Conservation (phyloP, 2,888 invertebrate genomes). For the Plemyria rubiginata region DNA sequence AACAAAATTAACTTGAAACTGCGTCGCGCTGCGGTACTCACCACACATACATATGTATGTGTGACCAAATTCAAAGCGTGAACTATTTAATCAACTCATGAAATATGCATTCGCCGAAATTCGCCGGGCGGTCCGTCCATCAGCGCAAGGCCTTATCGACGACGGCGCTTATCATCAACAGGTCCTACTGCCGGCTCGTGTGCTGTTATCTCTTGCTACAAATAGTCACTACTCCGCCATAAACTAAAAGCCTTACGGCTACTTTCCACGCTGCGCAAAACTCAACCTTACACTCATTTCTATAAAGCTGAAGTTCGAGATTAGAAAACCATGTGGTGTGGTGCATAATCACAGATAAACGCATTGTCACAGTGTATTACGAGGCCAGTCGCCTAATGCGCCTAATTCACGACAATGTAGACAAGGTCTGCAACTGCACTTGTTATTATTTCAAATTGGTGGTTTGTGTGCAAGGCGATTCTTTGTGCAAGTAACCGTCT, state of each 20-base stretch:
- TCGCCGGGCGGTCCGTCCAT: constrained; percentile 77
- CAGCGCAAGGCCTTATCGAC: constrained; percentile 78
- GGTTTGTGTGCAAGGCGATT: constrained; percentile 43
- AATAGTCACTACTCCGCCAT: constrained; percentile 65
- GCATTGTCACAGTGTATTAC: constrained; percentile 80
- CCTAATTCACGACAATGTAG: constrained; percentile 81
- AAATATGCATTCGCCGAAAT: constrained; percentile 83
- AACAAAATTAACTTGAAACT: constrained; percentile 34
- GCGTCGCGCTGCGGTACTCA: constrained; percentile 53
- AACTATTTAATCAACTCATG: constrained; percentile 85
- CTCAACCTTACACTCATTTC: constrained; percentile 35
- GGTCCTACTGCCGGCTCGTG: constrained; percentile 79
- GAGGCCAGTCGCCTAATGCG: constrained; percentile 74
- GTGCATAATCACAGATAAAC: constrained; percentile 74
- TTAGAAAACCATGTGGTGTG: constrained; percentile 42
- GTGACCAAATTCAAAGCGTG: constrained; percentile 72
- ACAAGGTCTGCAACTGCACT: constrained; percentile 63
- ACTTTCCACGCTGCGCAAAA: constrained; percentile 35
- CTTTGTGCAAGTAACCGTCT: constrained; percentile 28
- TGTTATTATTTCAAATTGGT: constrained; percentile 63
- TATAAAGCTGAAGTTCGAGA: constrained; percentile 43
- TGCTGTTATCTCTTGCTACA: constrained; percentile 83
- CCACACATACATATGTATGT: constrained; percentile 59
- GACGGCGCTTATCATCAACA: constrained; percentile 83
- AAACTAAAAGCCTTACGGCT: constrained; percentile 52